Base-by-base conservation (phyloP, 2,113 vertebrate species). In the Stegastes partitus region DNA sequence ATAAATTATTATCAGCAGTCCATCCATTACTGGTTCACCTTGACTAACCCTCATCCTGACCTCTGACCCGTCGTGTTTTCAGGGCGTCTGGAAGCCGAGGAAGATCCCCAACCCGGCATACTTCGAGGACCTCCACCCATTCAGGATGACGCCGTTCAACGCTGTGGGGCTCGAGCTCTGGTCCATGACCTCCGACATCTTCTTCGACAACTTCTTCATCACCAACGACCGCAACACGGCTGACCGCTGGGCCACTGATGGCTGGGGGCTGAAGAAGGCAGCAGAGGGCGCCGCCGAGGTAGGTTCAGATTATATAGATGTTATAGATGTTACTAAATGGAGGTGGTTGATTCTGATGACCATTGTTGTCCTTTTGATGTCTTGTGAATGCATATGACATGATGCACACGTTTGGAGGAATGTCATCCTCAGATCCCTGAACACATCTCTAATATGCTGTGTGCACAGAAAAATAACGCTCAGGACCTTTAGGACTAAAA, bases 101-200 rank as follows among this genome's bases (percentile, higher is more conserved):
- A 99, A 98, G 93, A 96, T 99, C 84, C 80, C 96, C 74, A 99
- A 99, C 88, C 98, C 98, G 0, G 96, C 96, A 69, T 99, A 95
- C 94, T 99, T 99, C 84, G 98, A 99, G 93, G 98, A 99, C 82
- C 88, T 97, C 73, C 95, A 99, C 59, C 98, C 98, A 1, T 99
- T 98, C 94, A 97, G 77, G 86, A 99, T 99, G 98, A 97, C 94
- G 11, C 80, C 98, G 0, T 95, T 99, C 92, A 96, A 74, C 68
- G 98, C 98, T 26, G 64, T 99, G 63, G 98, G 98, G 0, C 96
- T 99, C 65, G 98, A 99, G 89, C 94, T 99, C 18, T 99, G 98
- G 98, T 99, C 98, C 83, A 99, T 99, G 98, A 97, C 97, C 21
- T 96, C 97, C 0, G 98, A 99, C 77, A 99, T 99, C 80, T 99